Evolutionary conservation across 2,113 vertebrate species (phyloP), one percentile per base, ranked within the genome.

Genomic region (Ondatra zibethicus): DNA sequence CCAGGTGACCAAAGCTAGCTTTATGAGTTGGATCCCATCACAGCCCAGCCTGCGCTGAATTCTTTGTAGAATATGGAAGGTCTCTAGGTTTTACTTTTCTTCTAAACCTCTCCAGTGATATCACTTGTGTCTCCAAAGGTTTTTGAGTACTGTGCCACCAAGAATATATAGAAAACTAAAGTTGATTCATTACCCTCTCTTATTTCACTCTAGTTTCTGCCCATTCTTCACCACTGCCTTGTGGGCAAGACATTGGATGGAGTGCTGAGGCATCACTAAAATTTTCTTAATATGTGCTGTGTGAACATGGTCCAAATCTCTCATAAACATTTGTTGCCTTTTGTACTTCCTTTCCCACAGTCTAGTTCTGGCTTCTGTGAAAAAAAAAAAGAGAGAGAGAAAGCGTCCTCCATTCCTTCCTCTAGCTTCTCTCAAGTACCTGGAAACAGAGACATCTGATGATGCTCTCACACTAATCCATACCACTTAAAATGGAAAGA

Each of bases 401-500:
- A 45, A 65, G 23, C 9, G 14, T 42, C 4, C 25, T 47, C 14
- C 7, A 42, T 42, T 10, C 10, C 50, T 8, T 5, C 7, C 17
- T 84, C 63, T 76, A 4, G 39, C 1, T 85, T 36, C 77, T 89
- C 17, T 16, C 3, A 63, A 52, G 27, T 86, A 19, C 7, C 47
- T 29, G 2, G 47, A 27, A 77, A 68, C 33, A 68, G 66, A 72
- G n/a, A 84, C 31, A 42, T 89, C 10, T 39, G n/a, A 42, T 61
- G 19, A 29, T 61, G 27, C 0, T 7, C 6, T 42, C 17, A 4
- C 36, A 39, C 23, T 25, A 63, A 84, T 8, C 13, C 4, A 0
- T 84, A 8, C n/a, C 7, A 77, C 36, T 36, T 58, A 47, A 42
- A 21, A 21, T 17, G 80, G 17, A 91, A 77, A 11, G 4, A 68